Evolutionary conservation across 2,888 invertebrate species (phyloP).

Genomic region (Drosophila hawaiiensis): DNA sequence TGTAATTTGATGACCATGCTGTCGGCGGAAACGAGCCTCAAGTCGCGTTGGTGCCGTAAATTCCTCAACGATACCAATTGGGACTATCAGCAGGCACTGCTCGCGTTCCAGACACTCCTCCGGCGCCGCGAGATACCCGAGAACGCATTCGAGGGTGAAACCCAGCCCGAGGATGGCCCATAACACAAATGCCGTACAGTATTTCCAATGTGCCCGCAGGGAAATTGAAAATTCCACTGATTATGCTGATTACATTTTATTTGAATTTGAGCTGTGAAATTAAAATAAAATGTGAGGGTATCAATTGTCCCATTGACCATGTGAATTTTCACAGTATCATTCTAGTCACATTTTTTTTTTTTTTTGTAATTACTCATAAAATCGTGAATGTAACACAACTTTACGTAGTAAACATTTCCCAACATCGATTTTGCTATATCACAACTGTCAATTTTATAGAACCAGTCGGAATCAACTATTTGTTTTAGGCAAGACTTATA

Average conservation of each 20-base stretch:
- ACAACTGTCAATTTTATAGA: background rate
- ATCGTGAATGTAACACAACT: conserved; percentile 1
- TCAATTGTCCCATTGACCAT: background rate
- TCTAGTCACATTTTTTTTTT: background rate
- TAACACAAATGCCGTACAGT: conserved; percentile 22
- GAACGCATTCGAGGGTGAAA: conserved; percentile 31
- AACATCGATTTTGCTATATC: background rate
- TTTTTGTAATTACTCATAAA: conserved; percentile 5
- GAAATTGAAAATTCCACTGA: conserved; percentile 68
- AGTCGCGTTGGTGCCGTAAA: conserved; percentile 32
- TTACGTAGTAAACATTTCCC: background rate
- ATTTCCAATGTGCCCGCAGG: conserved; percentile 43
- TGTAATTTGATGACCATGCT: conserved; percentile 21
- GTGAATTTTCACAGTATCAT: background rate
- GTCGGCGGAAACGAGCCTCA: conserved; percentile 38
- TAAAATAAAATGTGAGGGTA: conserved; percentile 24
- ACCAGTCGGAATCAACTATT: background rate
- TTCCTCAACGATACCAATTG: conserved; percentile 52
- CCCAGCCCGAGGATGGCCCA: background rate
- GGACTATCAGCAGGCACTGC: conserved; percentile 48
- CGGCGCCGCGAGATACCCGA: conserved; percentile 31
- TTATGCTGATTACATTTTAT: conserved; percentile 75
- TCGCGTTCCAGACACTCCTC: conserved; percentile 39
- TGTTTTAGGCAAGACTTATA: too few relatives aligned
- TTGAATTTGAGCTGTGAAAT: conserved; percentile 50